phyloP scores from a whole-genome alignment of 2,113 vertebrate genomes.

The Elephantulus edwardii region DNA sequence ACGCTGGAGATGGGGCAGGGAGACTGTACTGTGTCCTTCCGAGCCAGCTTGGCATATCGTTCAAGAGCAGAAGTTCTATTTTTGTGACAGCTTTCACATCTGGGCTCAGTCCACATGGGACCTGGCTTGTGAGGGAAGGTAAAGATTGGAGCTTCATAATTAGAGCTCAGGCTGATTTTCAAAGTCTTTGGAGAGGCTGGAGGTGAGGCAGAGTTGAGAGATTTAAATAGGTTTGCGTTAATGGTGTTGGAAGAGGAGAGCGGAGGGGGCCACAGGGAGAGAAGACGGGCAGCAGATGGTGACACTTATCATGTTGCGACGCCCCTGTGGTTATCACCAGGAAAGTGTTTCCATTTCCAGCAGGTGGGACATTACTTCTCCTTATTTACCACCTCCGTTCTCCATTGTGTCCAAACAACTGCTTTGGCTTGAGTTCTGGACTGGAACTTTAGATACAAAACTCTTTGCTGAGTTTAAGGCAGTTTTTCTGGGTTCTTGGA shows the following conservation, averaged over 20 bases:
- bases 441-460: constrained; percentile 38
- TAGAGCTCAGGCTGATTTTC: background rate
- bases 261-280: background rate
- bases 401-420: constrained; percentile 1
- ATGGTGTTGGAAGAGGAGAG: background rate
- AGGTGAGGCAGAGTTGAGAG: background rate
- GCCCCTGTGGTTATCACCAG: background rate
- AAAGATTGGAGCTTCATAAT: background rate
- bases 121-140: background rate
- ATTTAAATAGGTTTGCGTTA: background rate
- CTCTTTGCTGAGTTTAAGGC: constrained; percentile 49
- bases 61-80: background rate
- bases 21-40: background rate
- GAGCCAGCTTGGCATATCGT: background rate
- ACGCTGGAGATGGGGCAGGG: background rate
- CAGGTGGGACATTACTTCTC: background rate
- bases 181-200: background rate
- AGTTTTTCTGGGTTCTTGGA: constrained; percentile 57
- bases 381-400: background rate
- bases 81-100: background rate
- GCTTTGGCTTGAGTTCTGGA: constrained; percentile 53
- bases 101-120: background rate
- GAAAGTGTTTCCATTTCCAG: background rate
- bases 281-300: accelerated
- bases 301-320: too few relatives aligned